Evolutionary conservation across 2,888 invertebrate genomes (phyloP).

Genomic region (Pollenia labialis): DNA sequence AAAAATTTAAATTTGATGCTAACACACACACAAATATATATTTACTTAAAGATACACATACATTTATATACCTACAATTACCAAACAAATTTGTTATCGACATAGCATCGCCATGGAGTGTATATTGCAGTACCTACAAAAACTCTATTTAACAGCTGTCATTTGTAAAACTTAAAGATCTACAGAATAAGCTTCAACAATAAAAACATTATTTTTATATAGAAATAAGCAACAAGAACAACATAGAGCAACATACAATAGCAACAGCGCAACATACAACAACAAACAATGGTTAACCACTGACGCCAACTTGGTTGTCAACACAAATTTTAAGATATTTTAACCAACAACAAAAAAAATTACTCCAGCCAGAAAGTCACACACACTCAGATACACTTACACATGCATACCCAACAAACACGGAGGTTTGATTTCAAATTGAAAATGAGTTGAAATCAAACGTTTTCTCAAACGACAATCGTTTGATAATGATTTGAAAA

Average conservation of each 20-base stretch:
- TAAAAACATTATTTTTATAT: conserved; percentile 1
- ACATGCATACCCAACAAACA: no score
- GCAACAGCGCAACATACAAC: conserved; percentile 31
- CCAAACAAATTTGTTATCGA: conserved; percentile 48
- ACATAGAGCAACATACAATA: conserved; percentile 2
- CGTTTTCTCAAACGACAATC: no score
- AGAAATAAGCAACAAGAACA: conserved; percentile 7
- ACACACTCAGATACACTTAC: not conserved
- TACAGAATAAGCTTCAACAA: conserved; percentile 34
- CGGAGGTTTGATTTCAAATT: no score
- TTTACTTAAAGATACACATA: not conserved
- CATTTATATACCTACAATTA: not conserved
- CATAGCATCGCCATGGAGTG: not conserved
- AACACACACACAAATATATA: not conserved
- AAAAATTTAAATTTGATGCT: conserved; percentile 43
- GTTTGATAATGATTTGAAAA: no score
- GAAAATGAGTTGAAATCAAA: no score
- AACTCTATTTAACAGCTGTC: conserved; percentile 66
- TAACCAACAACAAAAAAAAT: conserved; percentile 30
- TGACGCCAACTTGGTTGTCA: conserved; percentile 72
- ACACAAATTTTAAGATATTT: conserved; percentile 69
- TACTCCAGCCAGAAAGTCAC: conserved; percentile 26
- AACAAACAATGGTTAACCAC: conserved; percentile 62
- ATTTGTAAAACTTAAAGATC: conserved; percentile 54
- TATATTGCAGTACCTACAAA: conserved; percentile 11